Conservation (phyloP, 2,888 invertebrate species). For the Helobdella robusta region DNA sequence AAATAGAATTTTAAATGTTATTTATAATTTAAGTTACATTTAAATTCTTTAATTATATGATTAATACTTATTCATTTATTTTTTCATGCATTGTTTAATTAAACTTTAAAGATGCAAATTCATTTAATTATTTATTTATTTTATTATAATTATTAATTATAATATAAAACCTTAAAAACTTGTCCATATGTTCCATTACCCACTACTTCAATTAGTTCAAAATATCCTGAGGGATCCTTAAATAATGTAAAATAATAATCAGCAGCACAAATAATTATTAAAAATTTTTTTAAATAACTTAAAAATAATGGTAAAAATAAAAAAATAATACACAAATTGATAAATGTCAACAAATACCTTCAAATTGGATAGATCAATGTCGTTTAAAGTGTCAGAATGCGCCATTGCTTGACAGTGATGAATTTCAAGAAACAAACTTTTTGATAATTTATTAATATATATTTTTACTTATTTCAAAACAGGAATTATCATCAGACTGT, state of each 20-base stretch:
- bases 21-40: too few species aligned
- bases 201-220: slow-evolving; percentile 26
- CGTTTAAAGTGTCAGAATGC: slow-evolving; percentile 15
- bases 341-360: slow-evolving; percentile 9
- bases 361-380: slow-evolving; percentile 20
- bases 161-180: slow-evolving; percentile 21
- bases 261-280: not conserved
- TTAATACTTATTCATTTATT: too few species aligned
- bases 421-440: too few species aligned
- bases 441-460: too few species aligned
- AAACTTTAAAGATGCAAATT: not conserved
- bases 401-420: slow-evolving; percentile 7
- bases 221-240: slow-evolving; percentile 25
- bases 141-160: not conserved
- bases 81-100: too few species aligned
- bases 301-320: not conserved
- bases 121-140: not conserved
- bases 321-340: slow-evolving; percentile 3
- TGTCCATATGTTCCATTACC: slow-evolving; percentile 27
- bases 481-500: too few species aligned
- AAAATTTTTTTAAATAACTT: not conserved
- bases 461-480: too few species aligned
- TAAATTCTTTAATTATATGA: too few species aligned
- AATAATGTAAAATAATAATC: not conserved
- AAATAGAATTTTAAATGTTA: too few species aligned